Conservation (phyloP, 2,888 invertebrate genomes). For the Polymixis lichenea region DNA sequence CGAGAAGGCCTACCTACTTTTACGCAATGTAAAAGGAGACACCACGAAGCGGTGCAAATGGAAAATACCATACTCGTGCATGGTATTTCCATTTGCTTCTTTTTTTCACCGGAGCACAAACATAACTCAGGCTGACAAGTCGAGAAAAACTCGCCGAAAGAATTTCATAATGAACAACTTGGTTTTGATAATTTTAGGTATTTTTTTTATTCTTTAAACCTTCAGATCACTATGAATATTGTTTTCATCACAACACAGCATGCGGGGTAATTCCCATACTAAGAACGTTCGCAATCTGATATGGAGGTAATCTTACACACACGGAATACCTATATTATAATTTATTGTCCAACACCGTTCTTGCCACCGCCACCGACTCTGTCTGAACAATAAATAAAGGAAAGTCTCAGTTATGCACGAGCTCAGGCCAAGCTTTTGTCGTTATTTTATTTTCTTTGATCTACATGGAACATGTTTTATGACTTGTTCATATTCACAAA, state of each 20-base stretch:
- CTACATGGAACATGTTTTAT: background rate
- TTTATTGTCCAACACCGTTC: background rate
- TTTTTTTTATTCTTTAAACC: background rate
- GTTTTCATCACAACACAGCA: background rate
- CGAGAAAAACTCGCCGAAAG: background rate
- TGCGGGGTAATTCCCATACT: background rate
- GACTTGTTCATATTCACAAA: background rate
- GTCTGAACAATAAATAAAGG: background rate
- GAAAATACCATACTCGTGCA: background rate
- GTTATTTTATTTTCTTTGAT: constrained; percentile 3
- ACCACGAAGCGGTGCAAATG: background rate
- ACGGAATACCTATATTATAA: background rate
- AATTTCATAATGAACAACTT: background rate
- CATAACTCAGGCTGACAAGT: background rate
- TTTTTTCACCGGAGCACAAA: background rate
- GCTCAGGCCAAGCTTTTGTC: background rate
- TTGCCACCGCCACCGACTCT: background rate
- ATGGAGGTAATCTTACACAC: background rate
- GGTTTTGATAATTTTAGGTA: background rate
- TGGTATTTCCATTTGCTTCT: no score
- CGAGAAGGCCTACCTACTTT: background rate
- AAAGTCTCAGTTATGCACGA: constrained; percentile 1
- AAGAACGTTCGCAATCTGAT: background rate
- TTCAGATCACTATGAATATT: background rate
- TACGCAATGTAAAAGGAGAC: background rate